A percentile compares a stretch with the other conserved stretches of the same genome.
Conservation (phyloP, 2,888 invertebrate genomes). For the Ormyrus labotus region DNA sequence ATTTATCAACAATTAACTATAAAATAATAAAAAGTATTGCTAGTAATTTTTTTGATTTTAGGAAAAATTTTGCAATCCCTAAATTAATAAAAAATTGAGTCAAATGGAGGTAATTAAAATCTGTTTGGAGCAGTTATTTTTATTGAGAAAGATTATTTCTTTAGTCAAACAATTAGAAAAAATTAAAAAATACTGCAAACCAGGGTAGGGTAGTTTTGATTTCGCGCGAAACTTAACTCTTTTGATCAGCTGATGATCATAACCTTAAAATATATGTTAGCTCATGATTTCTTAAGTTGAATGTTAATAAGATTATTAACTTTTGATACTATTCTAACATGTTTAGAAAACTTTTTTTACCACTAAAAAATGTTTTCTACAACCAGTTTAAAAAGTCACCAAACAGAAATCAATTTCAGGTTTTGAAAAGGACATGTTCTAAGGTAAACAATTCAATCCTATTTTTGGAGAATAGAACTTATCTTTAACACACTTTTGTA, state of each 20-base stretch:
- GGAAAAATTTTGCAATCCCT: no score
- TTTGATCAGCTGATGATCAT: constrained; percentile 25
- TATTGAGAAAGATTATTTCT: no score
- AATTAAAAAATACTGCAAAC: no score
- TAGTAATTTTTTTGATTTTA: no score
- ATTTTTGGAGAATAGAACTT: neutral
- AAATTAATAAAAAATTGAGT: no score
- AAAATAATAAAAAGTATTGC: no score
- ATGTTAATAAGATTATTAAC: neutral
- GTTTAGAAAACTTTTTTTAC: constrained; percentile 35
- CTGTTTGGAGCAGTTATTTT: no score
- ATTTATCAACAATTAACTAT: no score
- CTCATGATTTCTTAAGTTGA: neutral
- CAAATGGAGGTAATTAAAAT: no score
- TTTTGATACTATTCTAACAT: constrained; percentile 4
- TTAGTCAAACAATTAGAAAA: no score
- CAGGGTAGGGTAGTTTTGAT: no score
- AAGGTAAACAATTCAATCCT: constrained; percentile 28
- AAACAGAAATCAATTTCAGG: constrained; percentile 2
- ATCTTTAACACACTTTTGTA: neutral
- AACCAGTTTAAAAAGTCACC: constrained; percentile 21
- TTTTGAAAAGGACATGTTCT: constrained; percentile 12
- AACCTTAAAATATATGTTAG: constrained; percentile 36
- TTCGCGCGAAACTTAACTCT: no score
- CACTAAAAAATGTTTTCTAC: neutral